Base-by-base conservation (phyloP, 2,888 invertebrate species). In the Callyntrura sp. region DNA sequence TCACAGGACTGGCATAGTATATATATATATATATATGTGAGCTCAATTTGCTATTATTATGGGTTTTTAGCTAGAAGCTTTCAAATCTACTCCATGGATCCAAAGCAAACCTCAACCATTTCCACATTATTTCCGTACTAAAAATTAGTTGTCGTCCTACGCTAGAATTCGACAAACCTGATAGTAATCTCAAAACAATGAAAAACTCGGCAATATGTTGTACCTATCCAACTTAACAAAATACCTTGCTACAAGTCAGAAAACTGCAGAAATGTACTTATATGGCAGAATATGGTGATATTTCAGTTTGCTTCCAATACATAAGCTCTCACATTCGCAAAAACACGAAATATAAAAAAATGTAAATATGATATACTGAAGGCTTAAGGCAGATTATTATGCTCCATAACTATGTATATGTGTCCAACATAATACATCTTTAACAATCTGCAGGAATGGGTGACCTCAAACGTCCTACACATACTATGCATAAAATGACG, bases 381-480 rank as follows among this genome's bases (percentile, higher is more conserved):
- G 60, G 23, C 20, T 20, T 23, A 20, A 20, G 17, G 8, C 17
- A 23, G 60, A n/a, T n/a, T 62, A 1, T 23, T 23, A 62, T 62
- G 0, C 62, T 62, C 62, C 62, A 25, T 23, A 25, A 62, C 11
- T 62, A 25, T 62, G 62, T 23, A 20, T 25, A 20, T 60, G 11
- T 5, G 14, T 14, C 14, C 4, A 25, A 25, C 23, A n/a, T 28
- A 9, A 6, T 28, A 35, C 65, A 65, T 65, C 65, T 65, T 62
- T 1, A 23, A 45, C 43, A 43, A 23, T 20, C 9, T 23, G 11
- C 20, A 23, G 43, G 78, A 78, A 25, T 65, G 60, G 35, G 76
- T 78, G 78, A 86, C 86, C 86, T 79, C 79, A 79, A 86, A 65
- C 73, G 86, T 86, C 86, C 86, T 86, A 76, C 85, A 85, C 60